phyloP scores from a whole-genome alignment of 35 echinoderm and acorn worm species.

The Amphiura filiformis region DNA sequence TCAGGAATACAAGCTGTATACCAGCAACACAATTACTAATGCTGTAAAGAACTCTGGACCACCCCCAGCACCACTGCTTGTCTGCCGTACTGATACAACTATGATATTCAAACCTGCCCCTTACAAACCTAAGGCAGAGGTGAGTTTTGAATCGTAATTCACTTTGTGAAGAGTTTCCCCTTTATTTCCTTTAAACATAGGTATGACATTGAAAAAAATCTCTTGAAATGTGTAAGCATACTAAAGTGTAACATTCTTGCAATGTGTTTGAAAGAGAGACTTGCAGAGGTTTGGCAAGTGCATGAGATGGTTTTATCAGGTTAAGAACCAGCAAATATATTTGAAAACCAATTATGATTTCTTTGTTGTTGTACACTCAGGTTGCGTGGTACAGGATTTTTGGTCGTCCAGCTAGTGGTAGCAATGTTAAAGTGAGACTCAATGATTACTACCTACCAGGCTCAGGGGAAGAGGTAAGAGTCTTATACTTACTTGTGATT shows the following conservation, averaged over 20 bases:
- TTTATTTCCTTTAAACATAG: too few relatives aligned
- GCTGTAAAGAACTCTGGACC: slow-evolving; percentile 19
- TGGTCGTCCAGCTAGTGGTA: slow-evolving; percentile 73
- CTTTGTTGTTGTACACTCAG: slow-evolving; percentile 44
- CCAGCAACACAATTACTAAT: slow-evolving; percentile 53
- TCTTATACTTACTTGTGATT: not conserved
- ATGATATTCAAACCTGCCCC: slow-evolving; percentile 95
- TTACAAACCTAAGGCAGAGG: slow-evolving; percentile 83
- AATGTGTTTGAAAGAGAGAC: too few relatives aligned
- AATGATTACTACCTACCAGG: slow-evolving; percentile 95
- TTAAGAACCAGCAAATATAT: too few relatives aligned
- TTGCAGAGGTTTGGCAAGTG: too few relatives aligned
- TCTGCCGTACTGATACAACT: slow-evolving; percentile 80
- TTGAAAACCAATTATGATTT: too few relatives aligned
- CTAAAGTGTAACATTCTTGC: too few relatives aligned
- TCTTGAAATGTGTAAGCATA: too few relatives aligned
- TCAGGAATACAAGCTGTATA: slow-evolving; percentile 80
- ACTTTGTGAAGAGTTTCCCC: not conserved
- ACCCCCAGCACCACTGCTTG: slow-evolving; percentile 77
- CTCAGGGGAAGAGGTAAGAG: slow-evolving; percentile 80
- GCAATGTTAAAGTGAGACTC: slow-evolving; percentile 97
- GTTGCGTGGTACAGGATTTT: slow-evolving; percentile 94
- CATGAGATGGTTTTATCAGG: too few relatives aligned
- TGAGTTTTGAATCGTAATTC: slow-evolving; percentile 22
- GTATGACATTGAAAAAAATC: too few relatives aligned